phyloP scores from a whole-genome alignment of 1,140 invertebrate species.

The Drosophila eugracilis region DNA sequence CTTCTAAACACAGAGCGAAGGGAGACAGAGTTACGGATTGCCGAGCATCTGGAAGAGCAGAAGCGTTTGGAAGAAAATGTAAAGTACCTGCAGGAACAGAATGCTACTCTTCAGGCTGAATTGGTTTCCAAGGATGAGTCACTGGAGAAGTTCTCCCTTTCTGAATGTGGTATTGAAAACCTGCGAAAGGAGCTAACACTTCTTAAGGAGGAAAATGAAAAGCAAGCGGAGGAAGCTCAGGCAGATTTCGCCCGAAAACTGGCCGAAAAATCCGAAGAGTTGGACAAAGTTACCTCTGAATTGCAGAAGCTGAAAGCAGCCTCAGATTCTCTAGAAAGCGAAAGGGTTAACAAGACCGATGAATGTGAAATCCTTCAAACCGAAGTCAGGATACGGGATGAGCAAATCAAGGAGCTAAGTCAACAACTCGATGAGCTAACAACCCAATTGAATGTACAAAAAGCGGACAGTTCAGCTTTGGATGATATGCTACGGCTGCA shows the following conservation, averaged over 20 bases:
- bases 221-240: conserved; percentile 46
- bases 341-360: conserved; percentile 57
- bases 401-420: conserved; percentile 59
- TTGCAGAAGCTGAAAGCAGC: conserved; percentile 41
- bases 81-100: conserved; percentile 84
- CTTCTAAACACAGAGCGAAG: conserved; percentile 68
- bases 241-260: conserved; percentile 48
- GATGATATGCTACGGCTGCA: conserved; percentile 75
- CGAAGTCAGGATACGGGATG: conserved; percentile 64
- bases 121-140: conserved; percentile 72
- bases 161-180: conserved; percentile 75
- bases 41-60: conserved; percentile 77
- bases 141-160: conserved; percentile 77
- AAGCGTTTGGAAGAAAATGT: conserved; percentile 84
- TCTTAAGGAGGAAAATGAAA: conserved; percentile 77
- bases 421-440: conserved; percentile 67
- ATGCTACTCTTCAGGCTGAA: conserved; percentile 65
- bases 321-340: conserved; percentile 54
- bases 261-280: conserved; percentile 46
- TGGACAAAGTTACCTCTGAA: conserved; percentile 42
- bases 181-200: conserved; percentile 63
- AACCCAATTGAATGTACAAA: conserved; percentile 81
- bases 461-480: conserved; percentile 77
- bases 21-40: conserved; percentile 60
- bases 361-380: conserved; percentile 68